A percentile compares a stretch with the other conserved stretches of the same genome.
Conservation (phyloP, 2,113 vertebrate genomes). For the Phrynosoma platyrhinos region DNA sequence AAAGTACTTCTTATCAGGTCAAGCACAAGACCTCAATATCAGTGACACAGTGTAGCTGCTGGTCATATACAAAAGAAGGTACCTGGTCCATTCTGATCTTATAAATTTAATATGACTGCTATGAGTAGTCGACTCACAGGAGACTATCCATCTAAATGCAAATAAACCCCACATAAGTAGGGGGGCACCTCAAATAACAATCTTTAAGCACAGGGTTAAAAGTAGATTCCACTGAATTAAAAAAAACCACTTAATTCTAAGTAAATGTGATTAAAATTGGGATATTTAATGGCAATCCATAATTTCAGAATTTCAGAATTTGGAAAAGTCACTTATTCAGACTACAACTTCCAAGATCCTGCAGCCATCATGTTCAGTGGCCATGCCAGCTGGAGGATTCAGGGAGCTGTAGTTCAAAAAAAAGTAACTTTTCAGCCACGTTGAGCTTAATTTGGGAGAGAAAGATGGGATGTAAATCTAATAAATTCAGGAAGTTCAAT, state of each 20-base stretch:
- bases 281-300: background rate
- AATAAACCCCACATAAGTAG: background rate
- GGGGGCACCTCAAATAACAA: background rate
- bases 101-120: background rate
- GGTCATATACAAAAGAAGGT: background rate
- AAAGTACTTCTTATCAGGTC: slow-evolving; percentile 5
- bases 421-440: too few relatives aligned
- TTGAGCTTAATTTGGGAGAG: background rate
- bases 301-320: background rate
- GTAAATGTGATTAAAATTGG: background rate
- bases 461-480: background rate
- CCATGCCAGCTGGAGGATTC: too few relatives aligned
- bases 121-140: background rate
- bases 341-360: too few relatives aligned
- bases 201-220: background rate
- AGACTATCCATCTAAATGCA: background rate
- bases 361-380: too few relatives aligned
- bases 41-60: background rate
- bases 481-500: background rate
- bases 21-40: background rate
- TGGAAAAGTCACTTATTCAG: too few relatives aligned
- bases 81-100: background rate
- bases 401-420: background rate
- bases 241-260: background rate
- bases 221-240: background rate